These are phyloP conservation scores for Hydrochoerus hydrochaeris DNA, from an alignment of 2,113 vertebrate genomes.

Conservation along the genomic window DNA sequence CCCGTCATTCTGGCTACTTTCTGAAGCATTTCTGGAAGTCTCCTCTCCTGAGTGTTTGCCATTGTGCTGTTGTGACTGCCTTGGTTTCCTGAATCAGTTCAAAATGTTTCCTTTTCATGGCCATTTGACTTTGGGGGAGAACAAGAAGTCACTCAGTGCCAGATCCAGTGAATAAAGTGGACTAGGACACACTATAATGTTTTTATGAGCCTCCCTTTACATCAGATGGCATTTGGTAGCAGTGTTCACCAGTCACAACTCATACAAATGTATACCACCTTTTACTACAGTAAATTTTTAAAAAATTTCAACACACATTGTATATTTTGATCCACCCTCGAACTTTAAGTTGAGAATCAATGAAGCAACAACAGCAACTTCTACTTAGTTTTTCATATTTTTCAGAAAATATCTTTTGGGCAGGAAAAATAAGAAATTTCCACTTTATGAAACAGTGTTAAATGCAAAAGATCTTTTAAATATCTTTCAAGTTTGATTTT, in stretches of 20 bases:
- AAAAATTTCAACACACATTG: neutral
- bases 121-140: neutral
- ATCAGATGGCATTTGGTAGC: neutral
- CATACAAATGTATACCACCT: neutral
- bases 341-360: neutral
- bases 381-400: neutral
- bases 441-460: neutral
- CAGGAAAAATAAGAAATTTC: neutral
- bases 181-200: neutral
- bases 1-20: neutral
- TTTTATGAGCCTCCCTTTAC: neutral
- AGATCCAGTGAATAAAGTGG: neutral
- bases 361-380: neutral
- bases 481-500: neutral
- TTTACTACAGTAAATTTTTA: neutral
- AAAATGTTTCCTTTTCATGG: neutral
- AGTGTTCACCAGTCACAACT: neutral
- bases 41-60: neutral
- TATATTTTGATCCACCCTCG: neutral
- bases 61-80: neutral
- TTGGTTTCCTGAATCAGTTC: neutral
- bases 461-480: neutral
- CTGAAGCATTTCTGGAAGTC: neutral
- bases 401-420: slow-evolving; percentile 7
- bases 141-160: neutral